Evolutionary conservation across 2,888 invertebrate species (phyloP), one percentile per base, ranked within the genome.

Genomic region (Papilio gigon): DNA sequence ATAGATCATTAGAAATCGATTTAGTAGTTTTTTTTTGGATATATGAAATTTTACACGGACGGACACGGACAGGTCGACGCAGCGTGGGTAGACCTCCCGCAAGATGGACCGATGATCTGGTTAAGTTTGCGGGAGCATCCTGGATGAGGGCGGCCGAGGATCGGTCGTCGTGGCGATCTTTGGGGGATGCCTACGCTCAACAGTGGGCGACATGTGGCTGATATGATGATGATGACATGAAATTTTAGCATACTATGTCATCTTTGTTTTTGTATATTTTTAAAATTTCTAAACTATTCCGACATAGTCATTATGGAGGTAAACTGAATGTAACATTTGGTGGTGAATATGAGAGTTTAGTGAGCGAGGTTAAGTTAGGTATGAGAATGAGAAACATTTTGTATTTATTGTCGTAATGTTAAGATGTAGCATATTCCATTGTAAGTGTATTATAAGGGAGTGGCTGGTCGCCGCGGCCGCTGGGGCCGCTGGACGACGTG

Each of bases 351-450:
- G n/a, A 3, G n/a, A n/a, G 50, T 50, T 22, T 53, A 8, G 30
- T 56, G 53, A 30, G 53, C 27, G 53, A 56, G 30, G 30, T 44
- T 11, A 44, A 12, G 20, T 27, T 42, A n/a, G n/a, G 22, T 47
- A 44, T 27, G 50, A n/a, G 27, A 47, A 50, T 50, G 33, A 66
- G 8, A 20, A 20, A 37, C 9, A 59, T 27, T 65, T 68, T 50
- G 83, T 80, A 85, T 84, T 85, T 85, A 86, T 84, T 85, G 30
- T 56, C 53, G 47, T 84, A 78, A 81, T 76, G 69, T 72, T 85
- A 84, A 81, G 80, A 72, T 73, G 71, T 83, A 83, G 81, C 74
- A 71, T 80, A 78, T 78, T 79, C 77, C 78, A 75, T 59, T 78
- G 72, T 78, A 77, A 79, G 76, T 80, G 77, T 81, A 72, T 74